Evolutionary conservation across 1,140 invertebrate species (phyloP).

Genomic region (Ditylenchus dipsaci): DNA sequence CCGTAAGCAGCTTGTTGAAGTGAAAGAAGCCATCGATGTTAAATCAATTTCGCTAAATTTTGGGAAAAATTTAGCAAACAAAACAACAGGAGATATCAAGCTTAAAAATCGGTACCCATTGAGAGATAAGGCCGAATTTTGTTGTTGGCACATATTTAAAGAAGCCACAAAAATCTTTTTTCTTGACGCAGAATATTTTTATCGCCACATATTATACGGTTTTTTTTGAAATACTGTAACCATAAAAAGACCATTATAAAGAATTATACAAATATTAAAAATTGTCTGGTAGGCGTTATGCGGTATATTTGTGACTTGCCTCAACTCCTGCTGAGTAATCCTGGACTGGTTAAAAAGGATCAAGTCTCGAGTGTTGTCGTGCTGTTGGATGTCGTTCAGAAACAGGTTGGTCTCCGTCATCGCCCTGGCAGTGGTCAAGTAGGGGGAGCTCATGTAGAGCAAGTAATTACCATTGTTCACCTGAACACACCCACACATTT

Average conservation of each 20-base stretch:
- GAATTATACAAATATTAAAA: neutral
- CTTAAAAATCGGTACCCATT: too few species aligned
- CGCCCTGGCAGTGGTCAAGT: conserved; percentile 49
- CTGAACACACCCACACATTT: neutral
- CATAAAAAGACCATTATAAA: neutral
- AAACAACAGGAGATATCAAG: too few species aligned
- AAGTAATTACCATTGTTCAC: conserved; percentile 48
- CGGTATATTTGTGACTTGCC: conserved; percentile 38
- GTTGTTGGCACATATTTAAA: too few species aligned
- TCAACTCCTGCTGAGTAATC: conserved; percentile 59
- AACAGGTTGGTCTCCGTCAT: conserved; percentile 44
- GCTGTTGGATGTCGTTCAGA: conserved; percentile 46
- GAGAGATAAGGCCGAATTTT: too few species aligned
- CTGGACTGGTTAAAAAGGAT: conserved; percentile 59
- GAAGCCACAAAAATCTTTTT: neutral
- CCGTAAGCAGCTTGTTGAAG: too few species aligned
- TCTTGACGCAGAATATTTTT: neutral
- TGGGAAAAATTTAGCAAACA: too few species aligned
- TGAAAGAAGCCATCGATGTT: too few species aligned
- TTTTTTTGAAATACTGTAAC: neutral
- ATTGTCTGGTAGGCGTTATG: neutral
- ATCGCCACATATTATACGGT: neutral
- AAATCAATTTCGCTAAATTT: too few species aligned
- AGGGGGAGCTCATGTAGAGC: conserved; percentile 60
- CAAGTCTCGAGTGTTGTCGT: conserved; percentile 61